Conservation (phyloP, 1,140 invertebrate genomes). For the Brachionus plicatilis region DNA sequence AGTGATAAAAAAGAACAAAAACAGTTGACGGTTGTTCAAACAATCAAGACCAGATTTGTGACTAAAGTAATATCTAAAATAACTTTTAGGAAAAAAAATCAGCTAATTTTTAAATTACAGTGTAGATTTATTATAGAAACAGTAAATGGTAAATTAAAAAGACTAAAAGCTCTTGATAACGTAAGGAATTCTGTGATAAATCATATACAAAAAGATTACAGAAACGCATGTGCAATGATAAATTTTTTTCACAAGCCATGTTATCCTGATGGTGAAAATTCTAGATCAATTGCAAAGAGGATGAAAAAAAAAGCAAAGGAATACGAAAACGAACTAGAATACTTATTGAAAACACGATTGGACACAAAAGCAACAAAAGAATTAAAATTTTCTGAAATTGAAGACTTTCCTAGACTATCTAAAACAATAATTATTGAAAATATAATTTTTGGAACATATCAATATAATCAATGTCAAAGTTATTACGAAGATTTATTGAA, state of each 20-base stretch:
- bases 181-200: too few species aligned
- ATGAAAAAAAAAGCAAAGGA: background rate
- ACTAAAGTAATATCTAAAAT: too few species aligned
- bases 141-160: too few species aligned
- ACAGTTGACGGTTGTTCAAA: too few species aligned
- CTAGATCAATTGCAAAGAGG: background rate
- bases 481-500: background rate
- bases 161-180: too few species aligned
- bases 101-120: too few species aligned
- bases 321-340: background rate
- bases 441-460: background rate
- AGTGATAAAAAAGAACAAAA: too few species aligned
- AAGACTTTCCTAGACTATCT: background rate
- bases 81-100: too few species aligned
- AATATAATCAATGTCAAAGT: background rate
- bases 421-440: background rate
- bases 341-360: background rate
- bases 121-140: too few species aligned
- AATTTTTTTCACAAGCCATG: constrained; percentile 1
- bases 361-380: background rate
- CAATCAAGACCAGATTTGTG: too few species aligned
- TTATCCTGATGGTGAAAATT: background rate
- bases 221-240: too few species aligned
- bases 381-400: background rate
- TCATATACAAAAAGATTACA: too few species aligned